A percentile compares a stretch with the other conserved stretches of the same genome.
These are phyloP conservation scores for Silurus aristotelis DNA, from an alignment of 2,797 vertebrate species.

Conservation along the genomic window DNA sequence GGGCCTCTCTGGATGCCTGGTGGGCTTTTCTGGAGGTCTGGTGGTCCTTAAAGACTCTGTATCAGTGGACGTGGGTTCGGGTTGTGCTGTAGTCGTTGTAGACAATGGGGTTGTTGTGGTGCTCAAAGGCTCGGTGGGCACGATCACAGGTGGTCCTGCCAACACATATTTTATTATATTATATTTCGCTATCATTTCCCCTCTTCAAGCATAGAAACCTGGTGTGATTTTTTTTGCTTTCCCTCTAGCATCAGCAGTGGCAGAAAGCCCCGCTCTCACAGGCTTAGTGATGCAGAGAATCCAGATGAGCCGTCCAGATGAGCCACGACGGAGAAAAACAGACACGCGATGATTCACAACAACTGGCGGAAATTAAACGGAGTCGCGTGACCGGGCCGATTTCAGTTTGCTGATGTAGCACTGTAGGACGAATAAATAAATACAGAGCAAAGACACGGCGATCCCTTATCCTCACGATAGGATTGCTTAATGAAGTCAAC, in stretches of 20 bases:
- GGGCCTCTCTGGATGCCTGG: slow-evolving; percentile 63
- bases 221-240: slow-evolving; percentile 45
- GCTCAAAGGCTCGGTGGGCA: slow-evolving; percentile 56
- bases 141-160: slow-evolving; percentile 50
- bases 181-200: background rate
- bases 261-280: slow-evolving; percentile 42
- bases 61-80: slow-evolving; percentile 49
- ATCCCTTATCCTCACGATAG: too few relatives aligned
- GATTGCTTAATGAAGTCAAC: background rate
- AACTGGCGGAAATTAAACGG: slow-evolving; percentile 9
- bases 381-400: background rate
- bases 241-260: slow-evolving; percentile 47
- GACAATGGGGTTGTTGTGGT: slow-evolving; percentile 46
- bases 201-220: background rate
- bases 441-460: background rate
- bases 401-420: slow-evolving; percentile 1
- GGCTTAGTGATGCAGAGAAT: slow-evolving; percentile 17
- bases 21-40: slow-evolving; percentile 57
- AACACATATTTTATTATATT: slow-evolving; percentile 2
- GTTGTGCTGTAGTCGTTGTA: slow-evolving; percentile 43
- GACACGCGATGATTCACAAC: slow-evolving; percentile 25
- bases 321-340: slow-evolving; percentile 50
- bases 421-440: background rate
- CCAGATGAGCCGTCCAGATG: slow-evolving; percentile 13
- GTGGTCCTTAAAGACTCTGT: slow-evolving; percentile 6